Evolutionary conservation across 2,888 invertebrate genomes (phyloP).

Genomic region (Drosophila ustulata): DNA sequence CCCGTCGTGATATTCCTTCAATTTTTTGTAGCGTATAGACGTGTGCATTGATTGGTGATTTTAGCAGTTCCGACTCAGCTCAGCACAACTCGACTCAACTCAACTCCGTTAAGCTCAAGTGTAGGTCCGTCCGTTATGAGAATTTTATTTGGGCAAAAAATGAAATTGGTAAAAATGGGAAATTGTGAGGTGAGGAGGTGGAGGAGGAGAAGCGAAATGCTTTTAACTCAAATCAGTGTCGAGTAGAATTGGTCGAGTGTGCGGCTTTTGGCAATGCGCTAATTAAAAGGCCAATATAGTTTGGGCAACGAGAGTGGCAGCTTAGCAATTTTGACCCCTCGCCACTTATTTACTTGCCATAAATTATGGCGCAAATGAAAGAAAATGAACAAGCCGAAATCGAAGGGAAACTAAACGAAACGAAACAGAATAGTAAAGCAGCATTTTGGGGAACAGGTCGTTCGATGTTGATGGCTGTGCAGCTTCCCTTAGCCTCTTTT

Average conservation of each 20-base stretch:
- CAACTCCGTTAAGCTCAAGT: slow-evolving; percentile 42
- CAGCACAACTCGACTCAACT: neutral
- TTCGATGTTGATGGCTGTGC: slow-evolving; percentile 62
- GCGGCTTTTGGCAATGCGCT: slow-evolving; percentile 62
- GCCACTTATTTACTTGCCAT: slow-evolving; percentile 59
- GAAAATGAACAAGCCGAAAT: slow-evolving; percentile 19
- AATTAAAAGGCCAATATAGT: slow-evolving; percentile 60
- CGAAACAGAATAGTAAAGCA: slow-evolving; percentile 45
- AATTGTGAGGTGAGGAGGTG: neutral
- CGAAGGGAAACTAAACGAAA: slow-evolving; percentile 35
- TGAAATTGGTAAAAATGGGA: neutral
- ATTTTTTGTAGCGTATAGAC: slow-evolving; percentile 14
- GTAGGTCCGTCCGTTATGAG: slow-evolving; percentile 48
- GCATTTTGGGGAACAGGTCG: slow-evolving; percentile 58
- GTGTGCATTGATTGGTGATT: slow-evolving; percentile 59
- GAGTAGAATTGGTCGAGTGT: slow-evolving; percentile 31
- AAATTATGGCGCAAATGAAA: slow-evolving; percentile 47
- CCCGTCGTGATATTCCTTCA: slow-evolving; percentile 9
- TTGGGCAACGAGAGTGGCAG: neutral
- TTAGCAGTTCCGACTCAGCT: slow-evolving; percentile 44
- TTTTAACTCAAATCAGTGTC: slow-evolving; percentile 37
- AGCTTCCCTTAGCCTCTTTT: slow-evolving; percentile 65
- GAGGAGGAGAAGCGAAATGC: slow-evolving; percentile 1
- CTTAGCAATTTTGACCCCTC: slow-evolving; percentile 35
- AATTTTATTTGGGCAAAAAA: slow-evolving; percentile 37